Evolutionary conservation across 2,113 vertebrate species (phyloP).

Genomic region (Puntigrus tetrazona): DNA sequence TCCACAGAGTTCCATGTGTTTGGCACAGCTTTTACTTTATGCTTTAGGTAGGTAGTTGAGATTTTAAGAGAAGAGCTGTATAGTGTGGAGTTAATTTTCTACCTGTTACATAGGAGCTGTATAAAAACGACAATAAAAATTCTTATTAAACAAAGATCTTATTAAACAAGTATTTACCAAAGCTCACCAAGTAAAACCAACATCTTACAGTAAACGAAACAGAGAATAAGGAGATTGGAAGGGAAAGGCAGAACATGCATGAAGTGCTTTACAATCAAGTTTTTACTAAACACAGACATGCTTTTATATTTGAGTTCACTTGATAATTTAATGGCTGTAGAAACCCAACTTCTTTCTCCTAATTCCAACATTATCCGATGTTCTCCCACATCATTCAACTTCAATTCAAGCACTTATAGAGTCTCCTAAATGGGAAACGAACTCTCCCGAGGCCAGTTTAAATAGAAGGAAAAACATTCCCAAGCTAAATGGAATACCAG

Average conservation of each 20-base stretch:
- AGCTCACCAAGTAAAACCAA: not conserved
- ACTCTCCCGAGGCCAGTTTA: conserved; percentile 10
- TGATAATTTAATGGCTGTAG: not conserved
- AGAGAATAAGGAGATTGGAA: too few relatives aligned
- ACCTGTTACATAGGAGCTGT: not conserved
- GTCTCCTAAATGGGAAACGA: conserved; percentile 36
- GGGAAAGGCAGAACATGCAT: too few relatives aligned
- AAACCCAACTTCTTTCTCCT: conserved; percentile 7
- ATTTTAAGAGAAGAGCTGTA: not conserved
- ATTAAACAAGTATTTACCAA: not conserved
- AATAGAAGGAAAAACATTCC: conserved; percentile 56
- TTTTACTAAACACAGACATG: not conserved
- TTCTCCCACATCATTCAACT: conserved; percentile 30
- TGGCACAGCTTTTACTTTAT: not conserved
- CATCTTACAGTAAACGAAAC: not conserved
- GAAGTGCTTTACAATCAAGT: not conserved
- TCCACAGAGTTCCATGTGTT: too few relatives aligned
- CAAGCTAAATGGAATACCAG: conserved; percentile 39
- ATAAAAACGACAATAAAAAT: not conserved
- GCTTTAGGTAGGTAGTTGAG: not conserved
- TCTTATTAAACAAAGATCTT: too few relatives aligned
- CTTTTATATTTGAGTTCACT: not conserved
- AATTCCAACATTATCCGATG: conserved; percentile 11
- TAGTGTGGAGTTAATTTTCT: not conserved
- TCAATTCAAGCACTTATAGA: conserved; percentile 9